Conservation (phyloP, 1,140 invertebrate genomes). For the Zaprionus camerounensis region DNA sequence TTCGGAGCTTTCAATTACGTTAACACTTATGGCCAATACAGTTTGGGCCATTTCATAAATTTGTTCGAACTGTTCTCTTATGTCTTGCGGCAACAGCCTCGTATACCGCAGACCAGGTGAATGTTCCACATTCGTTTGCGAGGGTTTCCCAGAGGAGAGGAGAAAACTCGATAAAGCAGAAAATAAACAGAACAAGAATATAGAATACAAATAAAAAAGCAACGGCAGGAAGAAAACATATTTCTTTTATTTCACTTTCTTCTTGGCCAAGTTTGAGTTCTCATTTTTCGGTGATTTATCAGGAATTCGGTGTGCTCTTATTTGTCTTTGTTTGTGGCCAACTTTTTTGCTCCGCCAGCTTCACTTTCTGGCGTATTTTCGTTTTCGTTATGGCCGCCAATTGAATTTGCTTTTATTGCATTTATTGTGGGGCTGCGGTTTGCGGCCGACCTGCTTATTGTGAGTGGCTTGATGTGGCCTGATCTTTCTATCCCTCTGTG, state of each 20-base stretch:
- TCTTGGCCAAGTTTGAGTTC: slow-evolving; percentile 31
- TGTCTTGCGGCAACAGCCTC: background rate
- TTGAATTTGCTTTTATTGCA: slow-evolving; percentile 79
- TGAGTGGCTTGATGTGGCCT: slow-evolving; percentile 23
- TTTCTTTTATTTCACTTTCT: slow-evolving; percentile 36
- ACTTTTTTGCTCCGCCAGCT: slow-evolving; percentile 28
- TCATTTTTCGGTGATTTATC: slow-evolving; percentile 73
- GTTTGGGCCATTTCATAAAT: slow-evolving; percentile 55
- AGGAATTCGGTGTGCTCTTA: slow-evolving; percentile 67
- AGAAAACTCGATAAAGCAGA: slow-evolving; percentile 50
- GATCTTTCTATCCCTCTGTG: slow-evolving; percentile 7
- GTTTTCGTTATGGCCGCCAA: slow-evolving; percentile 64
- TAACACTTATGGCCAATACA: slow-evolving; percentile 35
- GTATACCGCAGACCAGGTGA: background rate
- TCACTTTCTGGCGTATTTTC: slow-evolving; percentile 25
- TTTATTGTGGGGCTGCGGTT: slow-evolving; percentile 41
- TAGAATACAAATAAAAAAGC: slow-evolving; percentile 46
- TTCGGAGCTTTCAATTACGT: slow-evolving; percentile 17
- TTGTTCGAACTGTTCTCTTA: slow-evolving; percentile 21
- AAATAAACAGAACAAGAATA: slow-evolving; percentile 53
- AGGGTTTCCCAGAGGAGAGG: background rate
- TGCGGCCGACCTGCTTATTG: slow-evolving; percentile 67
- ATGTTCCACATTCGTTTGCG: background rate
- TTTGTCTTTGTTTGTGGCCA: slow-evolving; percentile 69
- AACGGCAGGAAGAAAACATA: slow-evolving; percentile 26